phyloP scores from a whole-genome alignment of 2,888 invertebrate genomes.

The Desoria tigrina region DNA sequence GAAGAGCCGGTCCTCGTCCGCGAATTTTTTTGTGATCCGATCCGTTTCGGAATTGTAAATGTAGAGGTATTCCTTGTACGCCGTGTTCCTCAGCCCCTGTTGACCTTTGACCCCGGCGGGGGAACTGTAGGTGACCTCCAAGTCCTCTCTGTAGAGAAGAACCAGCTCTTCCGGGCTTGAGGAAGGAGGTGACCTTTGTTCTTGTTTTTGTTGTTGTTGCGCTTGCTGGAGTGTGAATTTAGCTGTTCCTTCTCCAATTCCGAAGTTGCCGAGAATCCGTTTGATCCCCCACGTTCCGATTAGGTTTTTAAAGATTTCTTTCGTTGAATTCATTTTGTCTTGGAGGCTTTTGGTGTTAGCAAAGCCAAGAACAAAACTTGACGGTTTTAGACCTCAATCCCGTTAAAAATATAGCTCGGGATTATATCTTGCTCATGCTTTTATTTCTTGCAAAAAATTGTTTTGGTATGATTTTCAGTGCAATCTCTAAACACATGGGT shows the following conservation, averaged over 20 bases:
- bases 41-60: conserved; percentile 8
- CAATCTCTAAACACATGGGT: no score
- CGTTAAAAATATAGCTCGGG: no score
- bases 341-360: no score
- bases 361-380: no score
- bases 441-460: no score
- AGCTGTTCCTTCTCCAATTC: conserved; percentile 13
- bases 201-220: neutral
- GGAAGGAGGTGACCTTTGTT: no score
- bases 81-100: neutral
- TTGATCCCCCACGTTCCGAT: conserved; percentile 14
- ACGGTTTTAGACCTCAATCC: no score
- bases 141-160: conserved; percentile 13
- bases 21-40: conserved; percentile 14
- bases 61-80: conserved; percentile 18
- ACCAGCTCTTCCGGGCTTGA: neutral
- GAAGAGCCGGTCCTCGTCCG: conserved; percentile 8
- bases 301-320: conserved; percentile 15
- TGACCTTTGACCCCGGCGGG: neutral
- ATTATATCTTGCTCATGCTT: no score
- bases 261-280: conserved; percentile 16
- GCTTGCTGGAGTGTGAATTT: conserved; percentile 10
- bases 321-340: conserved; percentile 13
- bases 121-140: conserved; percentile 8
- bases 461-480: no score